Percentiles rank a stretch among this genome's conserved stretches.
phyloP scores from a whole-genome alignment of 2,113 vertebrate species.

The Ondatra zibethicus region DNA sequence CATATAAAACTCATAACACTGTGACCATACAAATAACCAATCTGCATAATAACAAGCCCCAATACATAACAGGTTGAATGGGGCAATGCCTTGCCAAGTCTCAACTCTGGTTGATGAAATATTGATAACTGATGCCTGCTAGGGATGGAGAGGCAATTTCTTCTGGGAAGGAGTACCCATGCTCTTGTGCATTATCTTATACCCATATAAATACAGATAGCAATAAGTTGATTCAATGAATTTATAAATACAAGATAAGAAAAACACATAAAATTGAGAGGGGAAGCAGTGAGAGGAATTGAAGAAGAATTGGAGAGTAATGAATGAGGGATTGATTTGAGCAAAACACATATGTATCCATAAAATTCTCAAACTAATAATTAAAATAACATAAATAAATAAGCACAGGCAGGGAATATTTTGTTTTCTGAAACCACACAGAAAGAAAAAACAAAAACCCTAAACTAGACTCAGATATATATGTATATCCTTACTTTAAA shows the following conservation, averaged over 20 bases:
- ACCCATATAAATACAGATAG: not conserved
- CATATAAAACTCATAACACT: not conserved
- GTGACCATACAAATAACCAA: not conserved
- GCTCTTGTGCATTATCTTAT: not conserved
- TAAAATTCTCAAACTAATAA: not conserved
- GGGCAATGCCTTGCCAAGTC: not conserved
- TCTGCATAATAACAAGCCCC: not conserved
- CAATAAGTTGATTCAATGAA: not conserved
- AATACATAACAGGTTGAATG: not conserved
- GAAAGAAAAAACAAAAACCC: not conserved
- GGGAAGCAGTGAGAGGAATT: not conserved
- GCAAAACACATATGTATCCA: not conserved
- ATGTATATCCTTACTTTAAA: not conserved
- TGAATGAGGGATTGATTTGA: not conserved
- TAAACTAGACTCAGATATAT: not conserved
- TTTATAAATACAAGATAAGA: not conserved
- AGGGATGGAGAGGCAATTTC: not conserved
- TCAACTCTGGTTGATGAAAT: not conserved
- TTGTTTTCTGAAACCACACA: not conserved
- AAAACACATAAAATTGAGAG: not conserved
- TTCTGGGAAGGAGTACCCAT: not conserved
- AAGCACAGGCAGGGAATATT: not conserved
- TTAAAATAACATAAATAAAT: not conserved
- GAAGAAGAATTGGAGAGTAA: not conserved
- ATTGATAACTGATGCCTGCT: not conserved